A percentile compares a stretch with the other conserved stretches of the same genome.
phyloP scores from a whole-genome alignment of 2,113 vertebrate genomes.

The Cheilinus undulatus region DNA sequence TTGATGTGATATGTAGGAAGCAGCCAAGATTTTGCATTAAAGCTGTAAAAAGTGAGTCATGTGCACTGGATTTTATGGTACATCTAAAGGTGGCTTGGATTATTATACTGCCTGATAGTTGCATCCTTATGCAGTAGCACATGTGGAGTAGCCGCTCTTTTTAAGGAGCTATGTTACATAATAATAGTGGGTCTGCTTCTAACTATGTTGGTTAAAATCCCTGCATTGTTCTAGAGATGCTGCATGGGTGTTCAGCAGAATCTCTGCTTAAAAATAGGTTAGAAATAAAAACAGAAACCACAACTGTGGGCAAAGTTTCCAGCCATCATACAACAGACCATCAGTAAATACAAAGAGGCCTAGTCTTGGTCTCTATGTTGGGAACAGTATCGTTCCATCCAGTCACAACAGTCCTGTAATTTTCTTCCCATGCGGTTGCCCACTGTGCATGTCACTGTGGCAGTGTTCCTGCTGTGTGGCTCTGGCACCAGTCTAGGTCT shows the following conservation, averaged over 20 bases:
- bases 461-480: constrained; percentile 38
- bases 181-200: background rate
- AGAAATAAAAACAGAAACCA: constrained; percentile 8
- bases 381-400: constrained; percentile 25
- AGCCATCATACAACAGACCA: background rate
- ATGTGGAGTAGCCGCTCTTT: no score
- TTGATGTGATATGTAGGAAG: no score
- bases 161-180: background rate
- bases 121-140: background rate
- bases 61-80: constrained; percentile 28
- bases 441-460: constrained; percentile 54
- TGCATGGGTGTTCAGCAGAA: background rate
- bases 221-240: constrained; percentile 3
- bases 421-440: constrained; percentile 59
- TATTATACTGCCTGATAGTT: background rate
- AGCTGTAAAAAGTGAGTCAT: no score
- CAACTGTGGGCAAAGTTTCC: background rate
- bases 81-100: constrained; percentile 26
- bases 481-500: constrained; percentile 40
- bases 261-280: constrained; percentile 6
- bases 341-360: background rate
- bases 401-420: constrained; percentile 17
- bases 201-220: background rate
- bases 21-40: no score
- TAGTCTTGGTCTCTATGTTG: constrained; percentile 13